Percentiles rank a stretch among this genome's conserved stretches.
Conservation (phyloP, 1,140 invertebrate genomes). For the Listronotus bonariensis region DNA sequence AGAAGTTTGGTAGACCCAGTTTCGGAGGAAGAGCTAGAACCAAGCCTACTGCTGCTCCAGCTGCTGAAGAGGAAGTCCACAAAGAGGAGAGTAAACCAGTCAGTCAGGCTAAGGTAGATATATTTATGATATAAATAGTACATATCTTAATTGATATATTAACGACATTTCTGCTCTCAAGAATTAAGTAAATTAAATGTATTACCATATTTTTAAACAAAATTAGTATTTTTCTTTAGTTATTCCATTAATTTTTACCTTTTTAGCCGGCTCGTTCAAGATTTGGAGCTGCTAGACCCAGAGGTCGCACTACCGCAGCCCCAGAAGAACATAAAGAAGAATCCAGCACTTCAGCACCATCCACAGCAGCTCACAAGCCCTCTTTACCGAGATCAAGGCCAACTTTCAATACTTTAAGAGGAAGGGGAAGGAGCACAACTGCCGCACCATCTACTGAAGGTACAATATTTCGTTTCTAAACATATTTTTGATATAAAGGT, state of each 20-base stretch:
- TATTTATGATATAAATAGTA: too few species aligned
- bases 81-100: constrained; percentile 58
- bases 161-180: too few species aligned
- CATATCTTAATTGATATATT: too few species aligned
- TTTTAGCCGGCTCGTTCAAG: constrained; percentile 38
- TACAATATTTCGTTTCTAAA: neutral
- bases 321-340: constrained; percentile 40
- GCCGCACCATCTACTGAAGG: constrained; percentile 52
- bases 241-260: neutral
- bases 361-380: constrained; percentile 33
- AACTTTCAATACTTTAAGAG: constrained; percentile 59
- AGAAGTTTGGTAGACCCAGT: constrained; percentile 49
- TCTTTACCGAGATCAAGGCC: constrained; percentile 60
- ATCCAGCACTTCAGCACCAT: constrained; percentile 39
- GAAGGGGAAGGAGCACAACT: constrained; percentile 56
- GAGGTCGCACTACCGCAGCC: constrained; percentile 45
- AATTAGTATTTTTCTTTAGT: too few species aligned
- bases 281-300: constrained; percentile 44
- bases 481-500: too few species aligned
- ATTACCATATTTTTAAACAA: too few species aligned
- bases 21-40: constrained; percentile 43
- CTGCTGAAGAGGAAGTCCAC: constrained; percentile 50
- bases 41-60: constrained; percentile 46
- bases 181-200: too few species aligned
- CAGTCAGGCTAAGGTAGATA: constrained; percentile 44